These are phyloP conservation scores for Aphelocoma californica DNA, from an alignment of 2,797 vertebrate species.

Conservation along the genomic window DNA sequence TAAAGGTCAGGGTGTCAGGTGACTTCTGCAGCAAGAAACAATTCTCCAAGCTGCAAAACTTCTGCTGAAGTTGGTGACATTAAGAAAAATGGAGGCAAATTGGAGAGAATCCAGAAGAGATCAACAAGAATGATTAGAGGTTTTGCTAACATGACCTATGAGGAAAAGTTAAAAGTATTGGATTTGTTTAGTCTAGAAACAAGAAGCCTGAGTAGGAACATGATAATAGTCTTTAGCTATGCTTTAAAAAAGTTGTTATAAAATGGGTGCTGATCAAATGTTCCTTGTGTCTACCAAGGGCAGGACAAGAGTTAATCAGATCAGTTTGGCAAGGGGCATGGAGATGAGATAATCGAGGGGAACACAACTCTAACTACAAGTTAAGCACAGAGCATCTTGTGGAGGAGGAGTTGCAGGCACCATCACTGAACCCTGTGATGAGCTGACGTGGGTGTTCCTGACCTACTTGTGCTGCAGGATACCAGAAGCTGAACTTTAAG, in stretches of 20 bases:
- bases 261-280: neutral
- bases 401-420: neutral
- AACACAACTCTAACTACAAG: neutral
- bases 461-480: neutral
- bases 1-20: conserved; percentile 63
- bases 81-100: conserved; percentile 62
- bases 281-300: neutral
- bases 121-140: conserved; percentile 64
- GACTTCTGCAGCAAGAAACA: conserved; percentile 54
- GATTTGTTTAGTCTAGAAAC: conserved; percentile 57
- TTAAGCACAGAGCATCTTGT: neutral
- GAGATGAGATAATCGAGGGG: neutral
- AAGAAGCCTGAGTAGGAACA: conserved; percentile 3
- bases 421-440: neutral
- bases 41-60: conserved; percentile 56
- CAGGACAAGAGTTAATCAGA: neutral
- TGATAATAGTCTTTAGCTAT: neutral
- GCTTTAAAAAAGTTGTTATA: neutral
- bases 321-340: neutral
- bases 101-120: conserved; percentile 49
- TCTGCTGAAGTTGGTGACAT: conserved; percentile 61
- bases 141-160: conserved; percentile 57
- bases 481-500: neutral
- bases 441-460: neutral
- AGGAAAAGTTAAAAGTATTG: conserved; percentile 52